A percentile compares a stretch with the other conserved stretches of the same genome.
Evolutionary conservation across 2,797 vertebrate genomes (phyloP).

Genomic region (Ataeniobius toweri): DNA sequence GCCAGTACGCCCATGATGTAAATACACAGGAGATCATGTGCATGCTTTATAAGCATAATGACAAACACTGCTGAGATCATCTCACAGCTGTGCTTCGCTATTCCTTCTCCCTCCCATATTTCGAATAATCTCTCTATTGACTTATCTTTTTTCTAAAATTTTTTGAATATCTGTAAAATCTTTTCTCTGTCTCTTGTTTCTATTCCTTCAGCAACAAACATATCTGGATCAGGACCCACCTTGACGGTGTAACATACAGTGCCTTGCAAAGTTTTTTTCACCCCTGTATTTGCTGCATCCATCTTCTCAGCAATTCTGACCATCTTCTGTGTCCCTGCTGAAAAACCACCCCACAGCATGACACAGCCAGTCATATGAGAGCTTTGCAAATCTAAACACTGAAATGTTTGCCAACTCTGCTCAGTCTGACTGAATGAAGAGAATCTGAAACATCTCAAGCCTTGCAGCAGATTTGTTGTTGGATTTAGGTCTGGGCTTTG

Average conservation of each 20-base stretch:
- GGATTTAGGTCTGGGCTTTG: not conserved
- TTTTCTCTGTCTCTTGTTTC: constrained; percentile 21
- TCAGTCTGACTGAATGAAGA: not conserved
- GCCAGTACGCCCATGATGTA: constrained; percentile 35
- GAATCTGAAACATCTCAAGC: not conserved
- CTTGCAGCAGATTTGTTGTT: not conserved
- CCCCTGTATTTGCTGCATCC: not conserved
- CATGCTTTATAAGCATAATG: constrained; percentile 32
- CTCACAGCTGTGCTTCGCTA: constrained; percentile 59
- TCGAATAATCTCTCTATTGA: constrained; percentile 30
- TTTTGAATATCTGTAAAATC: constrained; percentile 49
- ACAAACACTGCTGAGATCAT: constrained; percentile 48
- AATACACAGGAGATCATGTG: constrained; percentile 46
- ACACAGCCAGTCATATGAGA: not conserved
- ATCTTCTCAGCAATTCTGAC: not conserved
- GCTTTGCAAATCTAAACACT: not conserved
- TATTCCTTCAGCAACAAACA: constrained; percentile 13
- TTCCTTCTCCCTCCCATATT: constrained; percentile 25
- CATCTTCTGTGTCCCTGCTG: not conserved
- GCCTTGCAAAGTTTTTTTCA: constrained; percentile 19
- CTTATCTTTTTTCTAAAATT: constrained; percentile 37
- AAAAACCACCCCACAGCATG: not conserved
- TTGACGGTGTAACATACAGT: not conserved
- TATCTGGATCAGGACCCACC: not conserved
- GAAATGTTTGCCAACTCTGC: not conserved